Percentiles rank a stretch among this genome's conserved stretches.
These are phyloP conservation scores for Triplophysa yarkandensis DNA, from an alignment of 2,797 vertebrate genomes.

Conservation along the genomic window DNA sequence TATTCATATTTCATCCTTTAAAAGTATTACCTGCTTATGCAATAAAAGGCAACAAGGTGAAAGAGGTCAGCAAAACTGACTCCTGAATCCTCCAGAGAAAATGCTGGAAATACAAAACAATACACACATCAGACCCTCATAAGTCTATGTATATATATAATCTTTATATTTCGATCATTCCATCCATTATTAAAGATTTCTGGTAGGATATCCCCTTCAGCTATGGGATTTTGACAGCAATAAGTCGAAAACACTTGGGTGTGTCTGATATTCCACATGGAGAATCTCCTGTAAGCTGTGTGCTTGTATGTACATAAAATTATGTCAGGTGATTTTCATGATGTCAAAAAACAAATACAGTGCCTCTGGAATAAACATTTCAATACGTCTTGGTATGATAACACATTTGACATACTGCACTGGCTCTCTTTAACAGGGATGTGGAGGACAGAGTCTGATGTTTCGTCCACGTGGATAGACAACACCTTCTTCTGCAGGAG, in stretches of 20 bases:
- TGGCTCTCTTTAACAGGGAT: conserved; percentile 84
- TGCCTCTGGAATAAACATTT: background rate
- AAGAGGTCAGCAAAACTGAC: conserved; percentile 94
- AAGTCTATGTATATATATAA: background rate
- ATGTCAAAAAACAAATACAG: conserved; percentile 1
- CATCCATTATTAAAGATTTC: too few relatives aligned
- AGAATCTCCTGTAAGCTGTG: conserved; percentile 15
- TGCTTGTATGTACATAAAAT: conserved; percentile 5
- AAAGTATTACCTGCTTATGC: conserved; percentile 89
- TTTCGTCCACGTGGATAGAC: conserved; percentile 80
- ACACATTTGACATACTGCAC: conserved; percentile 77
- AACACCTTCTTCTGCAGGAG: conserved; percentile 88
- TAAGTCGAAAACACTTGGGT: conserved; percentile 10
- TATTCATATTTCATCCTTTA: background rate
- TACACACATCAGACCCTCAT: background rate
- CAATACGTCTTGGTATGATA: background rate
- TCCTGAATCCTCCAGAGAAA: conserved; percentile 91
- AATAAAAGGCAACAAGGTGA: conserved; percentile 93
- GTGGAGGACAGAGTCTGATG: conserved; percentile 78
- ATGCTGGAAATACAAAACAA: conserved; percentile 70
- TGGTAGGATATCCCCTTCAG: too few relatives aligned
- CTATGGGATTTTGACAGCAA: background rate
- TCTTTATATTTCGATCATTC: conserved; percentile 4
- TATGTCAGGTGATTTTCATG: background rate
- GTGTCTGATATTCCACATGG: conserved; percentile 17